Evolutionary conservation across 2,113 vertebrate genomes (phyloP).

Genomic region (Eurypyga helias): DNA sequence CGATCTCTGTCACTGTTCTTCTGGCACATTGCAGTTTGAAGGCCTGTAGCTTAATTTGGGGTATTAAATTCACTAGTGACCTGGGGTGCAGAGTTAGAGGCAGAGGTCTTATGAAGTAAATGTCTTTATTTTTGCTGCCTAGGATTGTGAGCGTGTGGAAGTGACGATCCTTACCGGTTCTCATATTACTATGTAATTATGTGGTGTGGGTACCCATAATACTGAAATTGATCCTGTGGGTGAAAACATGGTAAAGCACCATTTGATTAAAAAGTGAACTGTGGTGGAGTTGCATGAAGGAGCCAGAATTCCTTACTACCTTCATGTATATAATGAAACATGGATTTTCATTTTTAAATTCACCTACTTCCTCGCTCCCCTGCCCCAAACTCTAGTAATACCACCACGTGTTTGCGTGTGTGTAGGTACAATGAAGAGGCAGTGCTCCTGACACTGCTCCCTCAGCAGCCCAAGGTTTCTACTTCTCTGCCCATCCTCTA

Average conservation of each 20-base stretch:
- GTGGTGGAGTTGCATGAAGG: neutral
- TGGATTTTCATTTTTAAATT: neutral
- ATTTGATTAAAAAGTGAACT: neutral
- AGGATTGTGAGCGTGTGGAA: neutral
- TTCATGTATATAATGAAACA: neutral
- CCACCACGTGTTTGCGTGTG: fast-evolving
- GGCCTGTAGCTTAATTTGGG: neutral
- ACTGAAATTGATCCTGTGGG: neutral
- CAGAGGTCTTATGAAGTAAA: neutral
- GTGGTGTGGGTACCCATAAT: neutral
- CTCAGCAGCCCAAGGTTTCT: neutral
- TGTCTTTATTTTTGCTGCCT: neutral
- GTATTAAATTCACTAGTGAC: neutral
- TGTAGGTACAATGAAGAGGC: neutral
- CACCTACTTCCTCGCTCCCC: neutral
- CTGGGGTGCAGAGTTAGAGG: neutral
- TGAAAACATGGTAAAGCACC: neutral
- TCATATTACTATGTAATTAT: neutral
- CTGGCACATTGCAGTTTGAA: neutral
- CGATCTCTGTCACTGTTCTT: neutral
- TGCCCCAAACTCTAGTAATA: neutral
- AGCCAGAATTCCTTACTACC: neutral
- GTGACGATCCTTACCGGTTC: neutral
- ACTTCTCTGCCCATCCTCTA: neutral
- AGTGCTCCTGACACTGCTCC: neutral